Evolutionary conservation across 2,888 invertebrate species (phyloP), one percentile per base, ranked within the genome.

Genomic region (Capitulum mitella): DNA sequence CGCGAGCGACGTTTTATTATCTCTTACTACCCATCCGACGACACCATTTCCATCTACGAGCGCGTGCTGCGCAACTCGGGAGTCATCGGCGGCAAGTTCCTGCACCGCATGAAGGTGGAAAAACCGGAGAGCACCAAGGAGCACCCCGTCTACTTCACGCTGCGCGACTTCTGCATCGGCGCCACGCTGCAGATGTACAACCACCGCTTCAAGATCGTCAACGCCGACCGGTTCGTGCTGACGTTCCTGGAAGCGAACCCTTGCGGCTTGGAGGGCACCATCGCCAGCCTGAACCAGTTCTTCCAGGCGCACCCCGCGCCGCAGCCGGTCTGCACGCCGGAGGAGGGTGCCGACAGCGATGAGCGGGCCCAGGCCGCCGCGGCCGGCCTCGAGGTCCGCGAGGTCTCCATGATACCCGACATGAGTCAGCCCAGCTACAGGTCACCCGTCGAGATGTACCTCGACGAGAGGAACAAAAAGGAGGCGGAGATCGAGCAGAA

Each of bases 91-190:
- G 94, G 94, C 0, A 90, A 89, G 84, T 95, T 94, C 86, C 87
- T 95, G 77, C 89, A 89, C 81, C 85, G 90, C 58, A 90, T 89
- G 83, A 86, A 89, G 32, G 84, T 95, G 46, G 88, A 90, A 29
- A 92, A 92, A 81, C 92, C 93, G 0, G 90, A 89, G 0, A 89
- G 90, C 0, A 89, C 90, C 82, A 90, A 89, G 3, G 90, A 92
- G 83, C 89, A 91, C 83, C 93, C 93, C 0, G 88, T 89, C 5
- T 93, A 91, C 85, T 94, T 91, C 83, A 91, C 91, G 0, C 92
- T 94, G 0, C 90, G 90, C 51, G 93, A 92, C 86, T 92, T 95
- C 84, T 91, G 88, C 84, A 91, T 95, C 81, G 94, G 94, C 14
- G 91, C 91, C 0, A 87, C 89, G 80, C 87, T 95, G 70, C 90